Base-by-base conservation (phyloP, 2,888 invertebrate genomes). In the Erebia aethiops region DNA sequence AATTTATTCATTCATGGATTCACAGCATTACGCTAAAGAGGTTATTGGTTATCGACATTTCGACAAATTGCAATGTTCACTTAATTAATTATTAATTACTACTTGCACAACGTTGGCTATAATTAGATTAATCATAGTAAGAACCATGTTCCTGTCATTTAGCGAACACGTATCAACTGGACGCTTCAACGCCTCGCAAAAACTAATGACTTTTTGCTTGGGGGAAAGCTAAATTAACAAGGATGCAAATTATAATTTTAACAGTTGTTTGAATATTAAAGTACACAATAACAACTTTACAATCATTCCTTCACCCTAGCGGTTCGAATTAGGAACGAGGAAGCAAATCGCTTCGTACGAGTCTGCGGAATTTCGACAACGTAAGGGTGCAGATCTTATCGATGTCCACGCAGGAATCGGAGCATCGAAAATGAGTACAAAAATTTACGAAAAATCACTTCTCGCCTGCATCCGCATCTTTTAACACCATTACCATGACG, bases 141-240 rank as follows among this genome's bases (percentile, higher is more conserved):
- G 68, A 71, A 71, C 60, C 13, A 14, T 41, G 62, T 62, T 49
- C 62, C 46, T 49, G 49, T 62, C 46, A 46, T 46, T 61, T 46
- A 46, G 5, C 26, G 35, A 57, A 63, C 56, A 58, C 14, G 41
- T 43, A 13, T 73, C 68, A 66, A 56, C 57, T 71, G 73, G 57
- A 54, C 77, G 78, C 63, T 74, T 77, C 66, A 75, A 74, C 71
- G 80, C 76, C 66, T 61, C 74, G 72, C 76, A 79, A 81, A 80
- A 80, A 80, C 72, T 26, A 65, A 72, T 77, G 79, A 76, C 77
- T 73, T 72, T 72, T 77, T 77, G 65, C 69, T 71, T 69, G 74
- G 73, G 77, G 71, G 78, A 78, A 78, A 81, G 73, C 71, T 60
- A 57, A 57, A 60, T 62, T 62, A 21, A 21, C 62, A 2, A 46